Evolutionary conservation across 2,888 invertebrate species (phyloP).

Genomic region (Hypsopygia costalis): DNA sequence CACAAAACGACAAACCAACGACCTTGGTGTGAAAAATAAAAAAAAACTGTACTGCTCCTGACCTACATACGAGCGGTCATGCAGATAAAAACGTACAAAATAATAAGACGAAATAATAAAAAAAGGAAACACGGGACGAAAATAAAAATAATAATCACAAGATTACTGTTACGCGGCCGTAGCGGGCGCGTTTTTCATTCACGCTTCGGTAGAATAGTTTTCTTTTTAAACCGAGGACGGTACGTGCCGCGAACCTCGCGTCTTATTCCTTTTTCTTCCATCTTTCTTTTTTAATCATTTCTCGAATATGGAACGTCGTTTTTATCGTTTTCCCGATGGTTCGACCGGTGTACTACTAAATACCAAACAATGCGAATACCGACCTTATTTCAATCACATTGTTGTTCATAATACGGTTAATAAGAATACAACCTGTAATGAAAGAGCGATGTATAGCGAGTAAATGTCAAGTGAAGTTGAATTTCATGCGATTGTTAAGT

Average conservation of each 20-base stretch:
- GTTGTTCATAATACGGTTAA: neutral
- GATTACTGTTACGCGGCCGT: slow-evolving; percentile 69
- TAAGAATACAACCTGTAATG: no score
- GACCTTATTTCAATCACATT: neutral
- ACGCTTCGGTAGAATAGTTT: slow-evolving; percentile 74
- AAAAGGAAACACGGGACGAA: slow-evolving; percentile 51
- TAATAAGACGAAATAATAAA: slow-evolving; percentile 69
- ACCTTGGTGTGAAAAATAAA: slow-evolving; percentile 53
- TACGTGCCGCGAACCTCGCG: slow-evolving; percentile 64
- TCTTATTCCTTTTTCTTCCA: slow-evolving; percentile 54
- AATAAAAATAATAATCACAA: slow-evolving; percentile 76
- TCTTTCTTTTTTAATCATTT: slow-evolving; percentile 76
- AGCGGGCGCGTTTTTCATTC: slow-evolving; percentile 73
- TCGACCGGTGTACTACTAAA: slow-evolving; percentile 19
- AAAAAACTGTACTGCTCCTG: slow-evolving; percentile 61
- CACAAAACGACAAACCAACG: slow-evolving; percentile 11
- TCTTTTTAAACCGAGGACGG: slow-evolving; percentile 68
- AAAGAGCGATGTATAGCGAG: neutral
- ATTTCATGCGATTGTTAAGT: neutral
- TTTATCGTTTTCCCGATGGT: slow-evolving; percentile 74
- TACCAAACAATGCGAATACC: neutral
- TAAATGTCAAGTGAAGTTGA: neutral
- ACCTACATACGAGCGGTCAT: slow-evolving; percentile 70
- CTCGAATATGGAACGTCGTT: slow-evolving; percentile 77
- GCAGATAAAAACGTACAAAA: slow-evolving; percentile 64